Conservation (phyloP, 2,888 invertebrate species). For the Acanthopleura granulata region DNA sequence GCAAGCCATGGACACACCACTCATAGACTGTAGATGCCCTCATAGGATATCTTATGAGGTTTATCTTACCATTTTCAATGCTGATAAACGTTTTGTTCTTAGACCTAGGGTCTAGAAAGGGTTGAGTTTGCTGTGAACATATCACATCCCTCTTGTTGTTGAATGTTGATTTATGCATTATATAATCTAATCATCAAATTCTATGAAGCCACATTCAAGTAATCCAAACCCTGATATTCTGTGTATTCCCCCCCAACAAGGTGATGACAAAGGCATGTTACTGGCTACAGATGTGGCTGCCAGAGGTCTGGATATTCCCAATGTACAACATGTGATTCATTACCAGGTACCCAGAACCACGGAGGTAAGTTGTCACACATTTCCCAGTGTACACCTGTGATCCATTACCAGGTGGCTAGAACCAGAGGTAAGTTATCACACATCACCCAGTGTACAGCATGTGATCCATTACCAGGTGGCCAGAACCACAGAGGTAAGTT, state of each 20-base stretch:
- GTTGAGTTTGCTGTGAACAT: too few relatives aligned
- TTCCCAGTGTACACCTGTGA: constrained; percentile 88
- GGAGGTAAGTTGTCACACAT: constrained; percentile 73
- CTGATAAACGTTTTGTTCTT: too few relatives aligned
- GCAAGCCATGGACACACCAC: too few relatives aligned
- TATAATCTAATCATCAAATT: too few relatives aligned
- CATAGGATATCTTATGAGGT: too few relatives aligned
- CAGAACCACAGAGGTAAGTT: constrained; percentile 83
- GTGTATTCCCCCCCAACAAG: constrained; percentile 39
- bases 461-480: constrained; percentile 98
- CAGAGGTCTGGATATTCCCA: constrained; percentile 93
- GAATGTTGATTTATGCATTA: too few relatives aligned
- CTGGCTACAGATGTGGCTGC: constrained; percentile 97
- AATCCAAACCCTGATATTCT: too few relatives aligned
- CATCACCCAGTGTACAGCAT: constrained; percentile 84
- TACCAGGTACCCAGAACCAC: constrained; percentile 96
- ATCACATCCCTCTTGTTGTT: too few relatives aligned
- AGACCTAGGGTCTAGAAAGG: too few relatives aligned
- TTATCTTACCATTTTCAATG: too few relatives aligned
- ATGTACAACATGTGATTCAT: constrained; percentile 94
- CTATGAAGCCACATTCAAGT: too few relatives aligned
- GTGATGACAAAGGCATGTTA: constrained; percentile 78
- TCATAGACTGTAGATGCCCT: too few relatives aligned
- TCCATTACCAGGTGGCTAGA: constrained; percentile 96
- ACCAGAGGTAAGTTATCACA: constrained; percentile 71